Conservation (phyloP, 2,797 vertebrate species). For the Hypotaenidia philippensis region DNA sequence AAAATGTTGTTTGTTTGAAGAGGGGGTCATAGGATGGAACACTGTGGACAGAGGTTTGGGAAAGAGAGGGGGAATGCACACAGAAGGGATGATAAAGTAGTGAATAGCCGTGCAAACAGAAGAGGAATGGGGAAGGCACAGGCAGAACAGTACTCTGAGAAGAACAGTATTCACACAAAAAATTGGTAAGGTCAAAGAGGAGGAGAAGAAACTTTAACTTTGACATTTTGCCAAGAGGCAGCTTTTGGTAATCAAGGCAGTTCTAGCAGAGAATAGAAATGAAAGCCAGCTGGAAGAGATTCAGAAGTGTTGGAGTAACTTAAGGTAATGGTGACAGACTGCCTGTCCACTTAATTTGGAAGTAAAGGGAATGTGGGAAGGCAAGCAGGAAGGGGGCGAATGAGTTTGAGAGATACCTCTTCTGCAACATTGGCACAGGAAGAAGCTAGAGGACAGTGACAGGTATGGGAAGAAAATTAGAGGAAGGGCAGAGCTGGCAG, state of each 20-base stretch:
- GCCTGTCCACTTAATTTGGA: not conserved
- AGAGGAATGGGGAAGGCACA: not conserved
- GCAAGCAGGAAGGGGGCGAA: not conserved
- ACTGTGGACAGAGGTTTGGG: not conserved
- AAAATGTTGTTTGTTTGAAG: conserved; percentile 18
- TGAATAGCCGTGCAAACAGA: conserved; percentile 32
- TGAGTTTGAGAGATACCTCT: not conserved
- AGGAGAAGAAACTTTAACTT: not conserved
- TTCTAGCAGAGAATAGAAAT: not conserved
- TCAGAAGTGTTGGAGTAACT: conserved; percentile 17
- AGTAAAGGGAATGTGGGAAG: not conserved
- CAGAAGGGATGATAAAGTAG: not conserved
- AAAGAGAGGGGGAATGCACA: not conserved
- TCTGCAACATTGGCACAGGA: not conserved
- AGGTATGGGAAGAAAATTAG: not conserved
- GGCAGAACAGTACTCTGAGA: not conserved
- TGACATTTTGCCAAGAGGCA: conserved; percentile 23
- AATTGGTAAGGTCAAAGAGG: not conserved
- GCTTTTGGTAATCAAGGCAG: conserved; percentile 7
- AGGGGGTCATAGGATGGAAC: not conserved
- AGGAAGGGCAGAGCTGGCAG: not conserved
- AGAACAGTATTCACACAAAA: not conserved
- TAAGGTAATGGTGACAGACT: not conserved
- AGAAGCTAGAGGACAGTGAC: not conserved
- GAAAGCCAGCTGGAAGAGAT: conserved; percentile 9